These are phyloP conservation scores for Peromyscus eremicus DNA, from an alignment of 2,797 vertebrate species.

Conservation along the genomic window DNA sequence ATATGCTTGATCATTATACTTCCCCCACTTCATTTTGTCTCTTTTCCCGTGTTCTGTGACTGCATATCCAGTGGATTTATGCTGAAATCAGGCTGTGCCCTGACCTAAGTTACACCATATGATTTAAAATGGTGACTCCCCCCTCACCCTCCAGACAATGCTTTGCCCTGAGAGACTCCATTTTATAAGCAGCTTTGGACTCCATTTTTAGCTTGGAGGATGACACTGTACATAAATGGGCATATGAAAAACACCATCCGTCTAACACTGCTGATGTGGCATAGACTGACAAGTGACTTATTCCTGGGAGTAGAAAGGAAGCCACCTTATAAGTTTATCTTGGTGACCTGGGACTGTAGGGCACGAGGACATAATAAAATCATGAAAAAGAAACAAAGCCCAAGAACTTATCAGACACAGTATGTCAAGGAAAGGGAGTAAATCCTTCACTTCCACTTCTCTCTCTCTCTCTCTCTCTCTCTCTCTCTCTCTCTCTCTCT, in stretches of 20 bases:
- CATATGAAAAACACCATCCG: not conserved
- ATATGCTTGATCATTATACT: slow-evolving; percentile 33
- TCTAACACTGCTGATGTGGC: too few species aligned
- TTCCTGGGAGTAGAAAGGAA: not conserved
- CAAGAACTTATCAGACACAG: not conserved
- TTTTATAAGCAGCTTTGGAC: not conserved
- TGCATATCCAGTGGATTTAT: slow-evolving; percentile 1
- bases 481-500: too few species aligned
- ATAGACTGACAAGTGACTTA: not conserved
- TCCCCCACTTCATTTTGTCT: slow-evolving; percentile 27
- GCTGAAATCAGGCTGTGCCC: not conserved
- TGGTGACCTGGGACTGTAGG: not conserved
- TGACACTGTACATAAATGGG: not conserved
- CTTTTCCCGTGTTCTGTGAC: slow-evolving; percentile 36
- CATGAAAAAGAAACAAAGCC: not conserved
- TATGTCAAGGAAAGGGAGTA: not conserved
- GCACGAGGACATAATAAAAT: not conserved
- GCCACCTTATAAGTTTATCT: not conserved
- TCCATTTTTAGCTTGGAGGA: not conserved
- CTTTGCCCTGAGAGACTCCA: not conserved
- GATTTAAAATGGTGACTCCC: not conserved
- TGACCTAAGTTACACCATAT: not conserved
- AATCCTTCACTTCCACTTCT: not conserved
- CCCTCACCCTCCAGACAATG: not conserved
- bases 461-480: too few species aligned